Evolutionary conservation across 2,797 vertebrate species (phyloP), one percentile per base, ranked within the genome.

Genomic region (Bradypodion ventrale): DNA sequence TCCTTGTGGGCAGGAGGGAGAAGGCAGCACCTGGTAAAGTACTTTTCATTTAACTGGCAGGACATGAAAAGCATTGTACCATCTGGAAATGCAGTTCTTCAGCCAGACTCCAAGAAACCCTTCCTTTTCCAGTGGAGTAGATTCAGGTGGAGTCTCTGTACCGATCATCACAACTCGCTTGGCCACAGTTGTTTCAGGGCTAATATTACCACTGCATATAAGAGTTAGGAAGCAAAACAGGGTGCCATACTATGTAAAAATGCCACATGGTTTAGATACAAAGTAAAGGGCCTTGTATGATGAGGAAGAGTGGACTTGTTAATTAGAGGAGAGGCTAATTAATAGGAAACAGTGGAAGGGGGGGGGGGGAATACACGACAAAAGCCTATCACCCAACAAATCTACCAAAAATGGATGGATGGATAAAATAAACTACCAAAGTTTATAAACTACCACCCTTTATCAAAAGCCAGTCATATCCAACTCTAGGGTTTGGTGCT

Each of bases 21-120:
- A 37, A 2, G 42, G 32, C 4, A 44, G 76, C 83, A 84, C 68
- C 83, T 46, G 6, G 60, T 4, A 77, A 44, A 92, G 76, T 2
- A 84, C 59, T 80, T 78, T 37, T 56, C 15, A 56, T 73, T 0
- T 0, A n/a, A 72, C 85, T 42, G 85, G 84, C 89, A 84, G 66
- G 52, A 69, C 70, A 78, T 75, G 42, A 70, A 35, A 80, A 69
- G 72, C 78, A 8, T 27, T 42, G 35, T 10, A 46, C 29, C 88
- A 90, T 85, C 90, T 90, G 90, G 84, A 93, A 95, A 89, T 52
- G 56, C 84, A 68, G 87, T 49, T 85, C 49, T 6, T 6, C 37
- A 35, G 3, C 37, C 80, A 74, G 75, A 27, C 59, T 32, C 73
- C 27, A 46, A 90, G 90, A 87, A 82, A 80, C 70, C 85, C 60